Conservation (phyloP, 2,797 vertebrate genomes). For the Artibeus jamaicensis region DNA sequence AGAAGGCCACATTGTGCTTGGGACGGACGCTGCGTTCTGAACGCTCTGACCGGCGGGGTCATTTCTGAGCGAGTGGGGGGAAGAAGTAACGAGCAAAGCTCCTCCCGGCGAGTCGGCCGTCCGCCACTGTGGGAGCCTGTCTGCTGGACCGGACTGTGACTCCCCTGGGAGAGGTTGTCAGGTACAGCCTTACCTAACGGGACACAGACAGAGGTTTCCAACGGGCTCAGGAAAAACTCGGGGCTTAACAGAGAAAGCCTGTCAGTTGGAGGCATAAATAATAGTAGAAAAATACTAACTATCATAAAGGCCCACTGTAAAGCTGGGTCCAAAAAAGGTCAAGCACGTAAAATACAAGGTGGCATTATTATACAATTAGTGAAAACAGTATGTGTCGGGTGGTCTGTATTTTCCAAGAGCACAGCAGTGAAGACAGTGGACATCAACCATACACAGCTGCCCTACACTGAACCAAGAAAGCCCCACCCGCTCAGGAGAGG, state of each 20-base stretch:
- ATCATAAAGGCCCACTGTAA: background rate
- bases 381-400: background rate
- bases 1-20: background rate
- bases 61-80: background rate
- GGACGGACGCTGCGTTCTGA: background rate
- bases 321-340: background rate
- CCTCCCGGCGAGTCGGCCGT: background rate
- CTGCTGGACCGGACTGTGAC: background rate
- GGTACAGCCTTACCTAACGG: background rate
- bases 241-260: background rate
- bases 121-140: rapidly evolving
- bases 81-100: background rate
- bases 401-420: background rate
- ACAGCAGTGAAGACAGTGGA: background rate
- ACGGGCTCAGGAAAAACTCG: background rate
- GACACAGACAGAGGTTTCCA: background rate
- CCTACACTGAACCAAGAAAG: background rate
- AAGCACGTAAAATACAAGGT: background rate
- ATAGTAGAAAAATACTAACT: background rate
- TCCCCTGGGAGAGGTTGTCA: background rate
- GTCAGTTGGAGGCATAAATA: background rate
- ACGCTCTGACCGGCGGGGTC: background rate
- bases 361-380: background rate
- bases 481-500: background rate
- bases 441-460: background rate